Evolutionary conservation across 2,888 invertebrate genomes (phyloP).

Genomic region (Leptopilina myrica): DNA sequence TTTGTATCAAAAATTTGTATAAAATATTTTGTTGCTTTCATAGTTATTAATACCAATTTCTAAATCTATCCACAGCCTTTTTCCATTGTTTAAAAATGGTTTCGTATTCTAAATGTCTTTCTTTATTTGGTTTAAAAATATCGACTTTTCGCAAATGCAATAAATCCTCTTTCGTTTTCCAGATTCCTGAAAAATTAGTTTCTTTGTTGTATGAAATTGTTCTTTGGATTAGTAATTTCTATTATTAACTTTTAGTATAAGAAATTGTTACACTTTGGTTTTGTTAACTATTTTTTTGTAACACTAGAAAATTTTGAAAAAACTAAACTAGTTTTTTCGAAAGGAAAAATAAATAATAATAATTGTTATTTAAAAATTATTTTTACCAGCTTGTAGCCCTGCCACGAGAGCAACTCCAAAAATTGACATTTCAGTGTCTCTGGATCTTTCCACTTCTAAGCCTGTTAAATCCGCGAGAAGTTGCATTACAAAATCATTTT

Average conservation of each 20-base stretch:
- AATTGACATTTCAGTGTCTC: slow-evolving; percentile 88
- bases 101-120: slow-evolving; percentile 68
- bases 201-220: background rate
- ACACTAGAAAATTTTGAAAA: background rate
- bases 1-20: background rate
- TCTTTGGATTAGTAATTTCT: no score
- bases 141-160: slow-evolving; percentile 80
- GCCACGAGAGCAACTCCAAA: slow-evolving; percentile 92
- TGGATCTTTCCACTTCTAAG: slow-evolving; percentile 85
- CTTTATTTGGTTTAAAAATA: slow-evolving; percentile 79
- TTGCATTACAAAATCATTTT: slow-evolving; percentile 94
- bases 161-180: slow-evolving; percentile 84
- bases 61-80: slow-evolving; percentile 79
- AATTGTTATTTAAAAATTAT: background rate
- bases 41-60: slow-evolving; percentile 78
- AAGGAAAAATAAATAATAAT: slow-evolving; percentile 19
- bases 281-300: no score
- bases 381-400: slow-evolving; percentile 85
- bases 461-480: slow-evolving; percentile 90
- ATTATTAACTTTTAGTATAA: no score
- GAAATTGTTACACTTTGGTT: no score
- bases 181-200: slow-evolving; percentile 80
- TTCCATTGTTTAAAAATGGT: slow-evolving; percentile 78
- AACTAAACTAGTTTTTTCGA: background rate
- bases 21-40: background rate